Conservation (phyloP, 2,888 invertebrate species). For the Imbricaverruca yamaguchii region DNA sequence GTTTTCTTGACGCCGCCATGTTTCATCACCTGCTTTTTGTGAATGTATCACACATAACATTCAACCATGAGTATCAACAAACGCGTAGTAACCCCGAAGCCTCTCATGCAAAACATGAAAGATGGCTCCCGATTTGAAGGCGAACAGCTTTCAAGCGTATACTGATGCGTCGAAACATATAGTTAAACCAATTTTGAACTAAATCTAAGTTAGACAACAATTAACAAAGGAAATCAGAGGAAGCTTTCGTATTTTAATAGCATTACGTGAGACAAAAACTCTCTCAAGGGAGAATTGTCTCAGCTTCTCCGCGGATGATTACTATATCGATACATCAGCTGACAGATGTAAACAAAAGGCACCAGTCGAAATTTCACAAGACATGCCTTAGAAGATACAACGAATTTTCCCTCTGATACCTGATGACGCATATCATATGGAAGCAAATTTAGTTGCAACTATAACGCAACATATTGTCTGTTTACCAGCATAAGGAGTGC, state of each 20-base stretch:
- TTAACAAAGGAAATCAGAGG: no score
- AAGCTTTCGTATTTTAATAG: no score
- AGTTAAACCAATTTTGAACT: not conserved
- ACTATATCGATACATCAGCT: conserved; percentile 10
- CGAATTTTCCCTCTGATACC: no score
- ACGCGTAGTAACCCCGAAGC: not conserved
- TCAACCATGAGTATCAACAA: conserved; percentile 12
- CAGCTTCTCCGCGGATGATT: not conserved
- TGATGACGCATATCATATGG: no score
- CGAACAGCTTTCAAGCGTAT: not conserved
- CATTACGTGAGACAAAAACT: no score
- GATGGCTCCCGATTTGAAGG: conserved; percentile 14
- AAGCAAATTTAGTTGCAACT: no score
- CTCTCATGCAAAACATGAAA: not conserved
- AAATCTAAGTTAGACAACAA: not conserved
- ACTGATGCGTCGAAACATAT: not conserved
- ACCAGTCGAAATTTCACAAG: no score
- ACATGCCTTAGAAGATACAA: no score
- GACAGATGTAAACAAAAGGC: conserved; percentile 14
- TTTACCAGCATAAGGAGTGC: no score
- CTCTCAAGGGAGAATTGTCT: no score
- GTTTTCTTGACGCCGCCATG: conserved; percentile 6
- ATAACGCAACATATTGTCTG: no score
- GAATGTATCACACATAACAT: not conserved
- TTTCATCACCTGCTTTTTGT: conserved; percentile 4